Conservation (phyloP, 2,113 vertebrate genomes). For the Anarhynchus alexandrinus region DNA sequence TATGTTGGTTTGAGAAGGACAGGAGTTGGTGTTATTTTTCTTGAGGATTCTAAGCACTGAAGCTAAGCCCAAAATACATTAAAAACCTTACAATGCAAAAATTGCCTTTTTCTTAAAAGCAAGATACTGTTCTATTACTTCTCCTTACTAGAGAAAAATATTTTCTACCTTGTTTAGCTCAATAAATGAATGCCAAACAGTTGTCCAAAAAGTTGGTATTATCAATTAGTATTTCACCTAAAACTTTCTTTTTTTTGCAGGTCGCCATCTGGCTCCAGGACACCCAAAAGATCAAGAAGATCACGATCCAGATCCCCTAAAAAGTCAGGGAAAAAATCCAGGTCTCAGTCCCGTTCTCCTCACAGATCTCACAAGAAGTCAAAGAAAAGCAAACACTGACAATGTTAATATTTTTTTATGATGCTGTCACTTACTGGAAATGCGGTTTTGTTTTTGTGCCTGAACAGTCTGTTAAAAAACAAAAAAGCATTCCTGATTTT, state of each 20-base stretch:
- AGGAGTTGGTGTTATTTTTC: not conserved
- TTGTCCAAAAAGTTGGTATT: not conserved
- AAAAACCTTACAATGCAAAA: not conserved
- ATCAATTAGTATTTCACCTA: not conserved
- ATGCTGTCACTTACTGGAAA: constrained; percentile 82
- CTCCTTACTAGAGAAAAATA: not conserved
- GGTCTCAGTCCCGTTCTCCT: constrained; percentile 94
- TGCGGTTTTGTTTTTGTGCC: constrained; percentile 86
- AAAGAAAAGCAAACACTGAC: constrained; percentile 99
- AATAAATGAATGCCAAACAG: not conserved
- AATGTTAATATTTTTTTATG: constrained; percentile 72
- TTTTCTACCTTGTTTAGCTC: not conserved
- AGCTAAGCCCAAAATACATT: not conserved
- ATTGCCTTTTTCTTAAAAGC: not conserved
- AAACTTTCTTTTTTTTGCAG: constrained; percentile 62
- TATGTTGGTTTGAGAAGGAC: not conserved
- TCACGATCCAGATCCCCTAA: constrained; percentile 95
- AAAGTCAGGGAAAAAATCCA: constrained; percentile 96
- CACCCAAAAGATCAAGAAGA: constrained; percentile 92
- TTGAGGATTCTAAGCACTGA: not conserved
- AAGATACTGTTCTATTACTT: not conserved
- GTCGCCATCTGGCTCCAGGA: constrained; percentile 93
- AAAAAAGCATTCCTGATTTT: constrained; percentile 79
- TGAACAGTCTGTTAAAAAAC: constrained; percentile 77
- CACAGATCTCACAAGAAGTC: constrained; percentile 99